Conservation (phyloP, 2,797 vertebrate genomes). For the Parauchenoglanis punctatus region DNA sequence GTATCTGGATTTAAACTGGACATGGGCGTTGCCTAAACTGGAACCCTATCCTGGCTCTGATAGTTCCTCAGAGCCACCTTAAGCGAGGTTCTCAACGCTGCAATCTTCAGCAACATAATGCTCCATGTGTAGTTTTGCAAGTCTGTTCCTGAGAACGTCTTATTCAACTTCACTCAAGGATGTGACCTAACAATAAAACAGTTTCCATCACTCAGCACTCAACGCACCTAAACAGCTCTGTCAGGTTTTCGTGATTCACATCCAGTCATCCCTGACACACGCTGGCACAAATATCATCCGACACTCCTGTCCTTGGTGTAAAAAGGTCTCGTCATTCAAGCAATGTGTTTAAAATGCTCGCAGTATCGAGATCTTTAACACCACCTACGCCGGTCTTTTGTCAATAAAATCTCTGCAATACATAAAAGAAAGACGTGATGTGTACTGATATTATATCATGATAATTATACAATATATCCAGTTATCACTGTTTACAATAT, state of each 20-base stretch:
- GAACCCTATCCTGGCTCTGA: background rate
- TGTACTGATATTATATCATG: background rate
- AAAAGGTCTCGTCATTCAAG: background rate
- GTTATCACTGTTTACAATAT: background rate
- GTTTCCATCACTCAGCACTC: conserved; percentile 16
- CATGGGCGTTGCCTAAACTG: background rate
- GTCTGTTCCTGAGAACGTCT: conserved; percentile 4
- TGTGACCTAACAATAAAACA: background rate
- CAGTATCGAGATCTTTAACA: background rate
- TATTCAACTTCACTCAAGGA: background rate
- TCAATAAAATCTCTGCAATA: background rate
- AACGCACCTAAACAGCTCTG: conserved; percentile 19
- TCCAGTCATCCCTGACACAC: conserved; percentile 26
- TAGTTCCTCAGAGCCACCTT: background rate
- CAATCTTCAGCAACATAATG: background rate
- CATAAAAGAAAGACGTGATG: background rate
- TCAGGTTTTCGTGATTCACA: conserved; percentile 34
- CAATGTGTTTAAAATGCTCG: background rate
- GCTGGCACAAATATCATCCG: conserved; percentile 4
- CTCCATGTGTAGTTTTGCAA: background rate
- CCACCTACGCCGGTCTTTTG: background rate
- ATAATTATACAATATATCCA: background rate
- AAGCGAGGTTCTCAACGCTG: background rate
- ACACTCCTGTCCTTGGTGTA: background rate
- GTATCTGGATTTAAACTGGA: background rate